Evolutionary conservation across 2,888 invertebrate genomes (phyloP), one percentile per base, ranked within the genome.

Genomic region (Agrochola circellaris): DNA sequence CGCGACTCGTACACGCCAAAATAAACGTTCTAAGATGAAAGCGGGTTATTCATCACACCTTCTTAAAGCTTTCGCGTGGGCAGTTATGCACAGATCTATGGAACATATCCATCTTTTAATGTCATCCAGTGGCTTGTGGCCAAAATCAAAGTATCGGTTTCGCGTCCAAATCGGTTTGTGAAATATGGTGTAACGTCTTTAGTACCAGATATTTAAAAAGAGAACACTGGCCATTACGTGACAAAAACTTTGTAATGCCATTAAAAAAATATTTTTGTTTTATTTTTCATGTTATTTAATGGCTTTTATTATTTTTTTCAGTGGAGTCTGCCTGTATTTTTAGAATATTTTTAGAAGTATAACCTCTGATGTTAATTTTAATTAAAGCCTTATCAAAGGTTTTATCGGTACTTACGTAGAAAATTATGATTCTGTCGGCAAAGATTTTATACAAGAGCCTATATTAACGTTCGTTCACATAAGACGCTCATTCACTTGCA

Each of bases 61-160:
- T 69, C 65, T 26, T 17, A 56, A 65, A 48, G 60, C 48, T 58
- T 15, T 34, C 0, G 30, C 13, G 69, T 79, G 34, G 62, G 62
- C 20, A n/a, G 48, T 62, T 30, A 20, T 68, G 30, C 51, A n/a
- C 23, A 48, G 23, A 73, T 4, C 26, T 82, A 26, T 71, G 26
- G 23, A 65, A 69, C 17, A 34, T 17, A 54, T 77, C n/a, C 71
- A 78, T 60, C 13, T 56, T 64, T 72, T 72, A 72, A 79, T 84
- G 68, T 56, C 26, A 78, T 61, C 56, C 65, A 79, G 20, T 84
- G 80, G 65, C 65, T 66, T 65, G 13, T 34, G 23, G 79, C 84
- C 84, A 84, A 69, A 73, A 66, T 38, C 5, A 17, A 61, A 30
- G 26, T 3, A 17, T n/a, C 42, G 2, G n/a, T 62, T n/a, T 15